Base-by-base conservation (phyloP, 2,797 vertebrate genomes). In the Enteromius unitaeniatus region DNA sequence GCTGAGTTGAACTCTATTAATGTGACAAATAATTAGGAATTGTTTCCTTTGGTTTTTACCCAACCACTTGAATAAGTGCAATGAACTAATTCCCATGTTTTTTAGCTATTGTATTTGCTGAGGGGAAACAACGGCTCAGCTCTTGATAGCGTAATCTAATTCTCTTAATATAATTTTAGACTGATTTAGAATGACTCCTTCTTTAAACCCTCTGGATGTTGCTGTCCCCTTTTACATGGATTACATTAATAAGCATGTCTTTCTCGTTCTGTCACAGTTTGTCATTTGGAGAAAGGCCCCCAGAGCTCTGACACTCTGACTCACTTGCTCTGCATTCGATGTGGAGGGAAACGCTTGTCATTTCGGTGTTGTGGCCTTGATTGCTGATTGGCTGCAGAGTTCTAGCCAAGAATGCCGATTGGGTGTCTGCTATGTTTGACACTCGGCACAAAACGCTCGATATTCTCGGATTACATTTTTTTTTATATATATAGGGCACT, bases 231-330 rank as follows among this genome's bases (percentile, higher is more conserved):
- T 80, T 80, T 68, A 68, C 78, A 68, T 4, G 23, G 72, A 84
- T 84, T 84, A 78, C 74, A 85, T 84, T 82, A 75, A 84, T 28
- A 74, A 67, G 70, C 86, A 77, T 76, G 79, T 45, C 81, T 76
- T 80, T 76, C 72, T 55, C 51, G 15, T 79, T 85, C 58, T 77
- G 72, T 76, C 82, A 73, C 72, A 47, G 77, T 72, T 79, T 65
- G 78, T 85, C 78, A 84, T 85, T 81, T 87, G 49, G 83, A 85
- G 75, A 70, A 67, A 49, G 49, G 42, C 73, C 86, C 80, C 79
- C 47, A 45, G 79, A 85, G 79, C 75, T 81, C 78, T 82, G 86
- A 85, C 76, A 28, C 26, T 79, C 26, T 67, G 77, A 79, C 55
- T 78, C 58, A 81, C 34, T 81, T 49, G 40, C 42, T 69, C 14